Conservation (phyloP, 2,113 vertebrate species). For the Zosterops hypoxanthus region DNA sequence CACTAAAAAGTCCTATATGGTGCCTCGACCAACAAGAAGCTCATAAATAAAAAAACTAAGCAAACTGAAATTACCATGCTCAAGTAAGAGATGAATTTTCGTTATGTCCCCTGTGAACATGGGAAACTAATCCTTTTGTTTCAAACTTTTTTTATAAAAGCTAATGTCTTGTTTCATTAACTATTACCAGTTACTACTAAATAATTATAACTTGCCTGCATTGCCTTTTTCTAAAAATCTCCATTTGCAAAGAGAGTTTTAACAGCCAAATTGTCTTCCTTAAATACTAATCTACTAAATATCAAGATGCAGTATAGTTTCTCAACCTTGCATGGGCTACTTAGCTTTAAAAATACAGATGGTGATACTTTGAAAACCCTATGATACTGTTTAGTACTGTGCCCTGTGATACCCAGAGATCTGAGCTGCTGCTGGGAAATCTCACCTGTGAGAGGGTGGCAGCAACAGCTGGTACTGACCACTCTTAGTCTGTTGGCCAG, state of each 20-base stretch:
- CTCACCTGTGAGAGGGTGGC: background rate
- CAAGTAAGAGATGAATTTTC: constrained; percentile 55
- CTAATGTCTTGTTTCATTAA: constrained; percentile 51
- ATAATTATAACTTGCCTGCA: background rate
- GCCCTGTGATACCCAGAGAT: background rate
- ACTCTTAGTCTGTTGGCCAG: background rate
- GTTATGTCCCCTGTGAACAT: background rate
- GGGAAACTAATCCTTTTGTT: constrained; percentile 69
- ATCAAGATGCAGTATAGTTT: background rate
- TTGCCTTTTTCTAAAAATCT: background rate
- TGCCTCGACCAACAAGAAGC: constrained; percentile 13
- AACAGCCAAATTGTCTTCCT: background rate
- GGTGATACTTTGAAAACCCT: background rate
- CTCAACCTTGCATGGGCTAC: background rate
- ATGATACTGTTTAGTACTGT: background rate
- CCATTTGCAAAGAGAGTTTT: background rate
- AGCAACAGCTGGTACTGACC: background rate
- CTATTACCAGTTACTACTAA: constrained; percentile 45
- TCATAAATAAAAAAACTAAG: background rate
- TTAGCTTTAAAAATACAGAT: background rate
- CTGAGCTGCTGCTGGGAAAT: background rate
- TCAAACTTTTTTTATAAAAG: constrained; percentile 27
- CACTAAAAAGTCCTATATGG: background rate
- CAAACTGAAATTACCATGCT: background rate
- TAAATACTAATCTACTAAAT: background rate